A percentile compares a stretch with the other conserved stretches of the same genome.
These are phyloP conservation scores for Eupithecia centaureata DNA, from an alignment of 2,888 invertebrate genomes.

Conservation along the genomic window DNA sequence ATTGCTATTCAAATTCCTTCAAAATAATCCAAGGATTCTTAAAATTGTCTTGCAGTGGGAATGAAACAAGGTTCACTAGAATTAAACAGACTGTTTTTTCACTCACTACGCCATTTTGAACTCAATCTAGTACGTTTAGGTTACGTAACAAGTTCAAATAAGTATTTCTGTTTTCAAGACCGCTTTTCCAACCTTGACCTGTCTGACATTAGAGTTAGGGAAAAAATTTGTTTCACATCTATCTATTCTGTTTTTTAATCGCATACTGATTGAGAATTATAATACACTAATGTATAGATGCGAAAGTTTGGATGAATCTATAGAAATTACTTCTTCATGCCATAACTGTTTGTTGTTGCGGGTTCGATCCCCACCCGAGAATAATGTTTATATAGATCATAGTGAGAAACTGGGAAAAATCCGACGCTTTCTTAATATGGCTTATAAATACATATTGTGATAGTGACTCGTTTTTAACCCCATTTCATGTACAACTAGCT, in stretches of 20 bases:
- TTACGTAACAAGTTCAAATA: background rate
- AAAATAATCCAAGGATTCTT: background rate
- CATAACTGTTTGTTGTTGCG: too few relatives aligned
- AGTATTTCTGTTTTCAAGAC: background rate
- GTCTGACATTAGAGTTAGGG: background rate
- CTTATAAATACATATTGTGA: too few relatives aligned
- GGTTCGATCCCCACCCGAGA: too few relatives aligned
- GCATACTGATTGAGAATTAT: background rate
- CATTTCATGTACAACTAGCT: too few relatives aligned
- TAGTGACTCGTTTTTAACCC: too few relatives aligned
- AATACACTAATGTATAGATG: too few relatives aligned
- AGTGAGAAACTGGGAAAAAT: too few relatives aligned
- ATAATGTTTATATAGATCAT: too few relatives aligned
- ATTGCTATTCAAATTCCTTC: too few relatives aligned
- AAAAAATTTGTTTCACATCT: background rate
- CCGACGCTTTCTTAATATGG: too few relatives aligned
- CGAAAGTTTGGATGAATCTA: too few relatives aligned
- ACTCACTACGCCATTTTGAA: background rate
- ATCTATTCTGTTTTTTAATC: background rate
- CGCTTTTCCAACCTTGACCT: background rate
- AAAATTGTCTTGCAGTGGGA: background rate
- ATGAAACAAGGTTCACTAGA: background rate
- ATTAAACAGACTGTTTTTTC: background rate
- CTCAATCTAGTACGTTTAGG: background rate
- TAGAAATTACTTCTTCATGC: too few relatives aligned